Base-by-base conservation (phyloP, 2,888 invertebrate species). In the Synanthedon myopaeformis region DNA sequence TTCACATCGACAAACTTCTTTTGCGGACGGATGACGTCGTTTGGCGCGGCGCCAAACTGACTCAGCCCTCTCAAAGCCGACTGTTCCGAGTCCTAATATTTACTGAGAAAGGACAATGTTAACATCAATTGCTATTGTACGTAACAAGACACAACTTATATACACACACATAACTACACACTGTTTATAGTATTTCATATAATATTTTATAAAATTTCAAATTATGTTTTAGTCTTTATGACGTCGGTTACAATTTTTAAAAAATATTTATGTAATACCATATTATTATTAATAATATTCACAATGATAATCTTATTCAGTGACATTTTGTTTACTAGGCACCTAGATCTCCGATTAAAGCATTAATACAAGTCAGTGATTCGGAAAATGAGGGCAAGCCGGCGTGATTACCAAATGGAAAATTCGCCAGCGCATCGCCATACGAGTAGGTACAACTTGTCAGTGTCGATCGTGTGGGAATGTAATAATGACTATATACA, bases 301-400 rank as follows among this genome's bases (percentile, higher is more conserved):
- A 35, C 2, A 35, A 10, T 10, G 10, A 35, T 10, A 49, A 55
- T 52, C 54, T 55, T 45, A 55, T 54, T 23, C 53, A 49, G 14
- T 50, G 58, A 56, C 51, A 14, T 60, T 56, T 52, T 55, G 49
- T 53, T 50, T 58, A 55, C 41, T 28, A 35, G 45, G 10, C 17
- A 50, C 50, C 28, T 54, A 35, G 17, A 50, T 66, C 64, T 60
- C 58, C 59, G 60, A 60, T 59, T 35, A 58, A 57, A 60, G 59
- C 59, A 62, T 67, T 63, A 61, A 54, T 59, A 50, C 68, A 57
- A 59, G 52, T 59, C 78, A 76, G 53, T 74, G 78, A 62, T 52
- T 68, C 55, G 76, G 78, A 79, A 79, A 80, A 78, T 69, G 65
- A 74, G 64, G 64, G 52, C 59, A 57, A 61, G 57, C 61, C 61